These are phyloP conservation scores for Grapholita molesta DNA, from an alignment of 1,140 invertebrate species.

Conservation along the genomic window DNA sequence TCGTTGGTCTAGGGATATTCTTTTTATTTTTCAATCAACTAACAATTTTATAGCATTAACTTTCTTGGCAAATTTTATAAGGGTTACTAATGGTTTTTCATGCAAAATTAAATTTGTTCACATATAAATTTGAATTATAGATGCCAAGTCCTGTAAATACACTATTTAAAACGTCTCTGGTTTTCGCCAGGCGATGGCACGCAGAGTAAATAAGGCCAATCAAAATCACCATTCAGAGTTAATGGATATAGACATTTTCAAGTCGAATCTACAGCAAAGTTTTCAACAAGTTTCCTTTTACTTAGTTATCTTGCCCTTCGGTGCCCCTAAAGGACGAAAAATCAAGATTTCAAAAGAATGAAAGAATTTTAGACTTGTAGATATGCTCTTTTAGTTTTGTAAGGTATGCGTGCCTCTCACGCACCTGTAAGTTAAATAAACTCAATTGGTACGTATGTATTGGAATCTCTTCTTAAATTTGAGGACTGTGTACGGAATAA, in stretches of 20 bases:
- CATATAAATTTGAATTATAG: no score
- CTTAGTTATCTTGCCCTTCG: neutral
- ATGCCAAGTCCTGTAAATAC: no score
- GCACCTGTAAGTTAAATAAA: neutral
- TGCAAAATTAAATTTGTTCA: no score
- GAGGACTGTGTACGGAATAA: slow-evolving; percentile 8
- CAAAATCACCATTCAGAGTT: neutral
- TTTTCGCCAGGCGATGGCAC: no score
- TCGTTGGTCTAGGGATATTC: no score
- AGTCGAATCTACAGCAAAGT: neutral
- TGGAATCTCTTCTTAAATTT: neutral
- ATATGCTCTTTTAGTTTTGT: neutral
- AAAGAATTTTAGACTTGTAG: neutral
- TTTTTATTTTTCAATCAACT: no score
- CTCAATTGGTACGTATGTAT: neutral
- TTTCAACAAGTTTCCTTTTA: slow-evolving; percentile 11
- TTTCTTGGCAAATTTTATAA: no score
- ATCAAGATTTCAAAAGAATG: neutral
- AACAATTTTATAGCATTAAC: no score
- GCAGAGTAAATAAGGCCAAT: no score
- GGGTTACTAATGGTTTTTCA: no score
- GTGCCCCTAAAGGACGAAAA: neutral
- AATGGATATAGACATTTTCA: neutral
- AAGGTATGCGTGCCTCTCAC: neutral
- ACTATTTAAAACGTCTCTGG: no score